Base-by-base conservation (phyloP, 2,888 invertebrate species). In the Pterostichus madidus region DNA sequence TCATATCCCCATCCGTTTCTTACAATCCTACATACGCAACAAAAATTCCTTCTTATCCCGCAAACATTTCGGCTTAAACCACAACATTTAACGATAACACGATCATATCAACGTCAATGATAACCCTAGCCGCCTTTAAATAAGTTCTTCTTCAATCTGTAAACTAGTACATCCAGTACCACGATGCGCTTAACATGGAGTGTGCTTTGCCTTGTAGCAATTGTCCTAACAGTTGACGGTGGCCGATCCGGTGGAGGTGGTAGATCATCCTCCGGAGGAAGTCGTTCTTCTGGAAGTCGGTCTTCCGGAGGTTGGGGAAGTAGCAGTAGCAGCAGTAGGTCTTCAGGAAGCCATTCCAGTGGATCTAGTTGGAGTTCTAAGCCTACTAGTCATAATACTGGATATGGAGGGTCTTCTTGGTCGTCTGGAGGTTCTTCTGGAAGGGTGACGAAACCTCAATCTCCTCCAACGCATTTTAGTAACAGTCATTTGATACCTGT, bases 361-460 rank as follows among this genome's bases (percentile, higher is more conserved):
- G 35, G 78, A n/a, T 11, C 15, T 15, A 2, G 31, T 59, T 61
- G 59, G 32, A 8, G 78, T 78, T 77, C 56, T 52, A 24, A 52
- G 3, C 7, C 11, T 24, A 2, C 24, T n/a, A n/a, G n/a, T n/a
- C n/a, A n/a, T n/a, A n/a, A n/a, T n/a, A n/a, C n/a, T n/a, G n/a
- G n/a, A 24, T 24, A 24, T 24, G 24, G 24, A 24, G 24, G 24
- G 3, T 24, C 24, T 24, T 24, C 24, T 24, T 24, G 2, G 24
- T 24, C 24, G 24, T 24, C 24, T 2, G 24, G 24, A 24, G 3
- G 24, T 24, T 2, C 24, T 24, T 24, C 24, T 3, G 24, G n/a
- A n/a, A n/a, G n/a, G 3, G 24, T 24, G 24, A 24, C 24, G 24
- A 24, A 24, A 24, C 24, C 24, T 24, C 24, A 24, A 24, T 24